Evolutionary conservation across 2,113 vertebrate species (phyloP).

Genomic region (Dromaius novaehollandiae): DNA sequence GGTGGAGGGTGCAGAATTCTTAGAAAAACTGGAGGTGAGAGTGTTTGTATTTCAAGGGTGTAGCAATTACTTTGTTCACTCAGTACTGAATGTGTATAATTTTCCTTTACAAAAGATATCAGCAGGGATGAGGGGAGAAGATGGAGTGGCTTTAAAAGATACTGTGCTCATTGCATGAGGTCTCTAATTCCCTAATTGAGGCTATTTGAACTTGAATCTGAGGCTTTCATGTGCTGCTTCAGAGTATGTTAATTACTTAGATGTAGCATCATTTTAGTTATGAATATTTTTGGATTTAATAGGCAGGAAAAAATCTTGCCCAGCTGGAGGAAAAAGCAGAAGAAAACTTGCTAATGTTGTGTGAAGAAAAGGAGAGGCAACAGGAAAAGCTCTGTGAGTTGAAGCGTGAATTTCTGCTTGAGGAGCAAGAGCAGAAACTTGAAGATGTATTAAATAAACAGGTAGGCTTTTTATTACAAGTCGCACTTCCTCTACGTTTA

Average conservation of each 20-base stretch:
- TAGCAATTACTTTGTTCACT: not conserved
- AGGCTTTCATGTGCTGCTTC: not conserved
- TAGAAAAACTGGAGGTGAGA: not conserved
- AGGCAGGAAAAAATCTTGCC: slow-evolving; percentile 79
- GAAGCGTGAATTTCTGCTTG: slow-evolving; percentile 63
- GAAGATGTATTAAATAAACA: slow-evolving; percentile 78
- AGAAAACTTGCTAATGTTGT: slow-evolving; percentile 67
- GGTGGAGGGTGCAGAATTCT: not conserved
- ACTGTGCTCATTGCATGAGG: not conserved
- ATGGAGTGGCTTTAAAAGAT: not conserved
- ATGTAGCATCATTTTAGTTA: not conserved
- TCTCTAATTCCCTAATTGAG: not conserved
- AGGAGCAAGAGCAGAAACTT: slow-evolving; percentile 72
- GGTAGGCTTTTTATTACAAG: slow-evolving; percentile 59
- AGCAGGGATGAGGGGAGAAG: rapidly evolving
- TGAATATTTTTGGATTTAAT: not conserved
- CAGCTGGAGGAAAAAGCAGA: slow-evolving; percentile 80
- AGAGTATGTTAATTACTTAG: not conserved
- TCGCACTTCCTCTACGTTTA: not conserved
- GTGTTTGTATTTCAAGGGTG: not conserved
- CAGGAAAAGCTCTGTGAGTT: slow-evolving; percentile 63
- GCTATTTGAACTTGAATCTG: not conserved
- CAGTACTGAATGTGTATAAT: not conserved
- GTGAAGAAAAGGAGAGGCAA: slow-evolving; percentile 74
- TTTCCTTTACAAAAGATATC: not conserved